Evolutionary conservation across 2,113 vertebrate genomes (phyloP), one percentile per base, ranked within the genome.

Genomic region (Elephantulus edwardii): DNA sequence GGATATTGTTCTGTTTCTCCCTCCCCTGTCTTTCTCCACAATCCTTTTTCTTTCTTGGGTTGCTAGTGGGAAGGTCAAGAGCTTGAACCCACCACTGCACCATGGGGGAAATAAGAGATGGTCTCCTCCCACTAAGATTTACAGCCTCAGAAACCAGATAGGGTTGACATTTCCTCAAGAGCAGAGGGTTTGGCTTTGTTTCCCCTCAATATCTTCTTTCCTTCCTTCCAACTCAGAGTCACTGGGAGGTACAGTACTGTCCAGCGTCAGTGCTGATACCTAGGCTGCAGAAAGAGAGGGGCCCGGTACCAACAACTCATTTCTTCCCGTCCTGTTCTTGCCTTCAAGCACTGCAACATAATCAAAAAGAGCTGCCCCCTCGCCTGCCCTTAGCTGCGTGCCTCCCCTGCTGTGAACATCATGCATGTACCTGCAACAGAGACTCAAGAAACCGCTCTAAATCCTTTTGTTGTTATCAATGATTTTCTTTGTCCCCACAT

Each of bases 241-340:
- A 70, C 52, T 48, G 19, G 33, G 14, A 56, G 68, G 82, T 16
- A 44, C 26, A 10, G 22, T 40, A 44, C 26, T 13, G 22, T 40
- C 68, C n/a, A 46, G 42, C 50, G 44, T 78, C 17, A 16, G 24
- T 60, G 20, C 0, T 76, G 71, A 80, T 33, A 68, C 54, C 28
- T 10, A n/a, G 38, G 38, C 54, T 84, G n/a, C 60, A 81, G 72
- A 60, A 80, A 74, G 85, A 9, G 22, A 35, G 11, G 50, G 72
- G 50, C 19, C 70, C 40, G 56, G 66, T 33, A 58, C 19, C 68
- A 75, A 71, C 33, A 48, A 52, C 33, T 6, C n/a, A 48, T 8
- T 50, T 42, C 33, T 60, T 52, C 24, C n/a, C n/a, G n/a, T n/a
- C 58, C 64, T 38, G 80, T 14, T 66, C 30, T 90, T 95, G 86